Evolutionary conservation across 2,797 vertebrate genomes (phyloP), one percentile per base, ranked within the genome.

Genomic region (Dallia pectoralis): DNA sequence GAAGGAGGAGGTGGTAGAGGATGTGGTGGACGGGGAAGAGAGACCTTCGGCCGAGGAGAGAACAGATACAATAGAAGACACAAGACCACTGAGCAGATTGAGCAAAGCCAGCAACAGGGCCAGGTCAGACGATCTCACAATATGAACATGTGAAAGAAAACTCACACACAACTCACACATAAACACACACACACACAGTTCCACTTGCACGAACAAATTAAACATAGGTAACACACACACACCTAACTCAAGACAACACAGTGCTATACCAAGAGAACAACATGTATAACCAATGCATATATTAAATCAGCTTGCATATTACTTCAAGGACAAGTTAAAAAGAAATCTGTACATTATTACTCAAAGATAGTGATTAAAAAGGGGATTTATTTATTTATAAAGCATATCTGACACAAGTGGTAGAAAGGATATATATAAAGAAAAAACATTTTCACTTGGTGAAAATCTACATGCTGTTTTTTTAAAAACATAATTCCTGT

Each of bases 51-150:
- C 88, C 0, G 84, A 85, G 78, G 82, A 81, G 48, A 87, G 75
- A 71, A 71, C 88, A 22, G 95, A 97, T 86, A 93, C 92, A 36
- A 79, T 93, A 66, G 77, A 93, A 67, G 96, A 96, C 83, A 91
- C 89, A 84, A 94, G 96, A 89, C 92, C 95, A 30, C 91, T 95
- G 77, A 98, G 96, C 92, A 94, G 95, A 86, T 88, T 97, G 91
- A 98, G 96, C 88, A 96, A 95, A 93, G 93, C 93, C 83, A 97
- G 96, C 90, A 97, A 95, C 91, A 92, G 95, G 87, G 96, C 96
- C 87, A 93, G 96, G 86, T 96, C 96, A 89, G 96, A 98, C 6
- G 96, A 98, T 87, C 94, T 97, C 85, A 97, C 95, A 51, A 91
- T 98, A 90, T 98, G 93, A 98, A 88, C 84, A 87, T 82, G 85